These are phyloP conservation scores for Entomobrya multifasciata DNA, from an alignment of 2,888 invertebrate genomes.

Conservation along the genomic window DNA sequence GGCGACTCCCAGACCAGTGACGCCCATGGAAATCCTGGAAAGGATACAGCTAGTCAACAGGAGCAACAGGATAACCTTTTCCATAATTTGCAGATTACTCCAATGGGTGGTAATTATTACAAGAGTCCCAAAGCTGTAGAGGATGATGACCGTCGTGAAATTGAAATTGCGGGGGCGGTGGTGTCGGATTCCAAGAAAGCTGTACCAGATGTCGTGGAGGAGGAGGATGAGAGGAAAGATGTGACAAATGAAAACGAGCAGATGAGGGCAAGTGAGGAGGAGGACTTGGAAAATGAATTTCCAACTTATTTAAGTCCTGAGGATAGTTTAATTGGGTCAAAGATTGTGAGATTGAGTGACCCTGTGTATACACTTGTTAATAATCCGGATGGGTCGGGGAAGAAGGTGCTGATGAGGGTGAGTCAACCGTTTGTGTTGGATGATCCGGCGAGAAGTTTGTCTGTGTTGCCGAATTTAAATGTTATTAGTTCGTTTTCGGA, in stretches of 20 bases:
- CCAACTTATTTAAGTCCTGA: slow-evolving; percentile 48
- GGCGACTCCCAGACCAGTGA: no score
- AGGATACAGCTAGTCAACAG: not conserved
- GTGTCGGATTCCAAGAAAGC: no score
- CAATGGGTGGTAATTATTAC: not conserved
- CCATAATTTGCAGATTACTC: slow-evolving; percentile 51
- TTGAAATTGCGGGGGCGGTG: no score
- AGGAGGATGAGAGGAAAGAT: no score
- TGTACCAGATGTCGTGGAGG: no score
- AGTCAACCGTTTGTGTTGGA: slow-evolving; percentile 56
- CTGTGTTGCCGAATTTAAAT: slow-evolving; percentile 36
- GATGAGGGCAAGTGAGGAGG: slow-evolving; percentile 49
- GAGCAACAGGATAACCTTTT: slow-evolving; percentile 43
- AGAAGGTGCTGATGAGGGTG: slow-evolving; percentile 56
- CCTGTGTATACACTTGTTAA: slow-evolving; percentile 57
- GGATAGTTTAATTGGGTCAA: slow-evolving; percentile 25
- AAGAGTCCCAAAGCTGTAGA: no score
- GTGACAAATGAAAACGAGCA: not conserved
- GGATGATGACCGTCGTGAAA: no score
- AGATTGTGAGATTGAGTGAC: slow-evolving; percentile 44
- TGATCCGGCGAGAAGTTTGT: slow-evolving; percentile 22
- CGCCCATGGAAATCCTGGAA: not conserved
- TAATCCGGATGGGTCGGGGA: slow-evolving; percentile 51
- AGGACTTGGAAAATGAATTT: slow-evolving; percentile 22
- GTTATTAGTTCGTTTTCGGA: slow-evolving; percentile 10